Conservation (phyloP, 2,797 vertebrate genomes). For the Alauda arvensis region DNA sequence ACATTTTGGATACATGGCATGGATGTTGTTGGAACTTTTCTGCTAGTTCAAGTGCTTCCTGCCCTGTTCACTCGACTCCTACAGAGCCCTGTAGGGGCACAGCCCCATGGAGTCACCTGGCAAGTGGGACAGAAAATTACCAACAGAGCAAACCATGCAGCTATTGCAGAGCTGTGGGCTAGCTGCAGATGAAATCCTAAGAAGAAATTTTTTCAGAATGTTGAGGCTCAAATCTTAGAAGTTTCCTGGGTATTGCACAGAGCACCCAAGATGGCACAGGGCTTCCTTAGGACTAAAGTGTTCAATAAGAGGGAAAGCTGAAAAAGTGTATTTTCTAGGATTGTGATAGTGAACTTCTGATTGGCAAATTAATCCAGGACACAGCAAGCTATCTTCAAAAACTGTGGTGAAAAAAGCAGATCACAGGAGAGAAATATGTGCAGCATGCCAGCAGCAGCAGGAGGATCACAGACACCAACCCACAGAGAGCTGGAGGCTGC, state of each 20-base stretch:
- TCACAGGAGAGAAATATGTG: neutral
- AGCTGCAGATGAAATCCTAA: neutral
- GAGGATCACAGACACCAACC: neutral
- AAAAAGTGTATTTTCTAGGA: neutral
- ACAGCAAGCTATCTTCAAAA: neutral
- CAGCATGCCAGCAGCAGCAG: neutral
- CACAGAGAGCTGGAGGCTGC: neutral
- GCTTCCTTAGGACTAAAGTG: neutral
- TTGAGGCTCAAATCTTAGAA: neutral
- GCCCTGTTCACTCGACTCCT: accelerated
- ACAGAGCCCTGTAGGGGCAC: accelerated
- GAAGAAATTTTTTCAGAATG: neutral
- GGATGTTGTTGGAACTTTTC: accelerated
- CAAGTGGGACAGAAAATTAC: neutral
- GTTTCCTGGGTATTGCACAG: neutral
- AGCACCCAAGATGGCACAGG: accelerated
- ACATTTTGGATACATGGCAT: accelerated
- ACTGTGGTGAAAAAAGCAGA: neutral
- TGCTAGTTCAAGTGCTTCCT: accelerated
- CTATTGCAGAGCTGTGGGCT: neutral
- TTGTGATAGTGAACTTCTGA: neutral
- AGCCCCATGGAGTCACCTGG: accelerated
- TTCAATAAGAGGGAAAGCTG: accelerated
- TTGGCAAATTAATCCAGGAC: neutral
- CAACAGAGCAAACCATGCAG: neutral